Base-by-base conservation (phyloP, 2,113 vertebrate species). In the Phasianus colchicus region DNA sequence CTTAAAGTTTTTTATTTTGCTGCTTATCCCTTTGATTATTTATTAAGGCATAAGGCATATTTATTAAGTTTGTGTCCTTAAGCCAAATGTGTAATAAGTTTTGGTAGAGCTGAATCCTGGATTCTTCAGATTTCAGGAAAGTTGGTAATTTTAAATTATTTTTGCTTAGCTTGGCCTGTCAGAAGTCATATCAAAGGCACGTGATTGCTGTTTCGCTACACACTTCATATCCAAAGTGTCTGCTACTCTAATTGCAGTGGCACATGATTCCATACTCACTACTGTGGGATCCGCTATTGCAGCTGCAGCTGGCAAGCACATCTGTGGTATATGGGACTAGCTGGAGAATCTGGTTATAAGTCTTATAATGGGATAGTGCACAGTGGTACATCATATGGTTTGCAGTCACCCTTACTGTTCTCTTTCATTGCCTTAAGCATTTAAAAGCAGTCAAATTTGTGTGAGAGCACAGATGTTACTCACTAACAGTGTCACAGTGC, bases 251-350 rank as follows among this genome's bases (percentile, higher is more conserved):
- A 18, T 32, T 36, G 52, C 50, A 38, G 4, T 8, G n/a, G n/a
- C 38, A 9, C 6, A 4, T 32, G 20, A 7, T 32, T 64, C 1
- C 0, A 0, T 34, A 32, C 4, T 36, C 22, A 11, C 22, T 22
- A 16, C 32, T 45, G 42, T 22, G 61, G 45, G 36, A n/a, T 27
- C 29, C n/a, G 55, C 36, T 18, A 43, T 42, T 47, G 54, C 47
- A 78, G 54, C 47, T 63, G 60, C 71, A 57, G 54, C 34, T 72
- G 72, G 25, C 54, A 57, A 64, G 19, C 9, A 1, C 6, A 19
- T 25, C 54, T 16, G 11, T 34, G 13, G 22, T 38, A 3, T 34
- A 9, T 21, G 47, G 34, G 34, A n/a, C 6, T 76, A 10, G 2
- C 17, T 75, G 29, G 34, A 80, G 57, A 55, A 48, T 5, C 32